Base-by-base conservation (phyloP, 2,113 vertebrate species). In the Brienomyrus longianalis region DNA sequence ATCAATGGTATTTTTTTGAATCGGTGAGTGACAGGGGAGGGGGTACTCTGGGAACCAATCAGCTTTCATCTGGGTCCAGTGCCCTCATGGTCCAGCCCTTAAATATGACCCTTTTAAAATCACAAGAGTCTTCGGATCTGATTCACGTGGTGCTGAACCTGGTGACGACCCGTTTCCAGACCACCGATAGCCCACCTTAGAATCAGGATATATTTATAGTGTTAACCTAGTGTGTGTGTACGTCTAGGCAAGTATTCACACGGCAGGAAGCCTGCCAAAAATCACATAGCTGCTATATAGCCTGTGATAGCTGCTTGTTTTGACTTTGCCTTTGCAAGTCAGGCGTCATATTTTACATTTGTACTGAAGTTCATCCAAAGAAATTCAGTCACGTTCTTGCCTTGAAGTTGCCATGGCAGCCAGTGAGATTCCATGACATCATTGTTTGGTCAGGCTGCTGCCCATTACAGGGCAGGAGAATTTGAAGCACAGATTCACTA, bases 271-370 rank as follows among this genome's bases (percentile, higher is more conserved):
- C 45, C 35, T 74, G 62, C 50, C 39, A 89, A 56, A 54, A 86
- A 39, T 83, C 27, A 11, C 89, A 92, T n/a, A 88, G 91, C 89
- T 90, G 66, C 13, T 21, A 88, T 88, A 70, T 54, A 15, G 35
- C 74, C 39, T 43, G 74, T 80, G 74, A 80, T 39, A 19, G 17
- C 17, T 80, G 74, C 74, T 80, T 80, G 74, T 80, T 80, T 80
- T 80, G 35, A 43, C 35, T 43, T 80, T 35, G 35, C 31, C 31
- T 39, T 77, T 77, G 70, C 15, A 39, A 35, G 70, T 77, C 74
- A 80, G 74, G 74, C 35, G 15, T 43, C 35, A 43, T 43, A 31
- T 77, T 77, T 39, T 23, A 77, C 31, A 77, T 77, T 77, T 19
- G n/a, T n/a, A 27, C 1, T 66, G 35, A 31, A 39, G 15, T 19